These are phyloP conservation scores for Vicugna pacos DNA, from an alignment of 2,113 vertebrate genomes.

Conservation along the genomic window DNA sequence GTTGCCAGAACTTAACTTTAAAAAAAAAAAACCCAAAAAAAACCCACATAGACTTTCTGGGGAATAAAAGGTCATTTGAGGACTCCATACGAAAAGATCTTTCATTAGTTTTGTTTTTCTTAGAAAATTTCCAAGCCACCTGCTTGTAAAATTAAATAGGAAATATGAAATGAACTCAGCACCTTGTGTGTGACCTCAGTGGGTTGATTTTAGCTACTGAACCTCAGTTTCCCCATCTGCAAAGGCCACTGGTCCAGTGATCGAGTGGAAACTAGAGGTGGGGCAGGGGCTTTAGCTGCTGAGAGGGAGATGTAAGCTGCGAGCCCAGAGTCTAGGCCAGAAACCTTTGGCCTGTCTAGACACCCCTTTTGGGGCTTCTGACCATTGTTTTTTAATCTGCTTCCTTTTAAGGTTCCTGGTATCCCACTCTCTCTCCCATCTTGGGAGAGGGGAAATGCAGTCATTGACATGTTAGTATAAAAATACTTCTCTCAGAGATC, in stretches of 20 bases:
- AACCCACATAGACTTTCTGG: neutral
- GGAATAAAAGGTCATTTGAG: constrained; percentile 12
- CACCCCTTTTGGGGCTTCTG: neutral
- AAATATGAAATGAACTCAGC: neutral
- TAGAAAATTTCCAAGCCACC: constrained; percentile 13
- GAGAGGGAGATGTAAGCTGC: neutral
- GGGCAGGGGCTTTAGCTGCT: neutral
- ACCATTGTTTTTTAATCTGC: constrained; percentile 2
- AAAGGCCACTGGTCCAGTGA: neutral
- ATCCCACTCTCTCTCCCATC: neutral
- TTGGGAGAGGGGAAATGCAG: neutral
- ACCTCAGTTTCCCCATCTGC: neutral
- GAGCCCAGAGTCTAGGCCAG: neutral
- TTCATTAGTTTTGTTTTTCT: constrained; percentile 23
- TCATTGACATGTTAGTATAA: constrained; percentile 60
- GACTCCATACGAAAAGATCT: constrained; percentile 19
- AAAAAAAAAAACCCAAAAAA: too few relatives aligned
- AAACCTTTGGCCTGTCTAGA: neutral
- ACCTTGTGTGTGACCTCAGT: neutral
- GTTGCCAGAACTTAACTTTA: constrained; percentile 61
- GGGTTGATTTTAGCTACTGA: constrained; percentile 23
- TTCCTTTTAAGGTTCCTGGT: neutral
- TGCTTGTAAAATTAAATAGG: constrained; percentile 38
- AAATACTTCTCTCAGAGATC: neutral
- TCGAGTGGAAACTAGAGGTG: neutral